Conservation (phyloP, 35 echinoderm and acorn worm species). For the Holothuria glaberrima region DNA sequence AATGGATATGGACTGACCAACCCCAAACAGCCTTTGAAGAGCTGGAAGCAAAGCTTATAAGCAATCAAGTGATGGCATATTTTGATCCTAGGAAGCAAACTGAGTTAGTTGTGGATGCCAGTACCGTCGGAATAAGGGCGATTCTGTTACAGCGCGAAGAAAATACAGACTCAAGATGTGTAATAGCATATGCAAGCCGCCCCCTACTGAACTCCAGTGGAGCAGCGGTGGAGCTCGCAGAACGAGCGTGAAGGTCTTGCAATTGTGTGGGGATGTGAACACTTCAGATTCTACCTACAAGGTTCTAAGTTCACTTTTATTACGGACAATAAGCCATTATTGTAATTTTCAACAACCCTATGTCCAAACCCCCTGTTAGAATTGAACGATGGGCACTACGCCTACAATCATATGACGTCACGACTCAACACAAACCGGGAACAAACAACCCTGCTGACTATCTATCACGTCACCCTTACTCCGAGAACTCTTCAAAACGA, state of each 20-base stretch:
- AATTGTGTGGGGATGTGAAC: slow-evolving; percentile 58
- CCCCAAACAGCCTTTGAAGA: slow-evolving; percentile 32
- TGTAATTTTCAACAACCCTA: slow-evolving; percentile 43
- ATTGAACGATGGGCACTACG: slow-evolving; percentile 57
- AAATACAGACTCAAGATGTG: slow-evolving; percentile 13
- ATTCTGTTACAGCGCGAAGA: slow-evolving; percentile 10
- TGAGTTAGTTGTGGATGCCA: slow-evolving; percentile 48
- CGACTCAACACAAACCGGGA: slow-evolving; percentile 60
- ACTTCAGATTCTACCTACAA: slow-evolving; percentile 66
- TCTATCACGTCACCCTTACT: slow-evolving; percentile 50
- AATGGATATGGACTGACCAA: slow-evolving; percentile 56
- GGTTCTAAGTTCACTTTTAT: slow-evolving; percentile 48
- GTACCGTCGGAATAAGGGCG: slow-evolving; percentile 22
- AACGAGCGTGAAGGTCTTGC: slow-evolving; percentile 62
- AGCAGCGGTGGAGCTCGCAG: slow-evolving; percentile 61
- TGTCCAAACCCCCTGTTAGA: slow-evolving; percentile 54
- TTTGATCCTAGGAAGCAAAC: slow-evolving; percentile 54
- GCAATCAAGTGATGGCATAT: slow-evolving; percentile 37
- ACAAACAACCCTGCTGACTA: slow-evolving; percentile 55
- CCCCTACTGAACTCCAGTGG: slow-evolving; percentile 52
- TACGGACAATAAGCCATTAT: slow-evolving; percentile 64
- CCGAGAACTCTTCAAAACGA: background rate
- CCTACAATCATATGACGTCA: slow-evolving; percentile 55
- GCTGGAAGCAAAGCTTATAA: slow-evolving; percentile 1
- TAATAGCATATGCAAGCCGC: slow-evolving; percentile 60